Evolutionary conservation across 2,113 vertebrate species (phyloP).

Genomic region (Marcusenius ussheri): DNA sequence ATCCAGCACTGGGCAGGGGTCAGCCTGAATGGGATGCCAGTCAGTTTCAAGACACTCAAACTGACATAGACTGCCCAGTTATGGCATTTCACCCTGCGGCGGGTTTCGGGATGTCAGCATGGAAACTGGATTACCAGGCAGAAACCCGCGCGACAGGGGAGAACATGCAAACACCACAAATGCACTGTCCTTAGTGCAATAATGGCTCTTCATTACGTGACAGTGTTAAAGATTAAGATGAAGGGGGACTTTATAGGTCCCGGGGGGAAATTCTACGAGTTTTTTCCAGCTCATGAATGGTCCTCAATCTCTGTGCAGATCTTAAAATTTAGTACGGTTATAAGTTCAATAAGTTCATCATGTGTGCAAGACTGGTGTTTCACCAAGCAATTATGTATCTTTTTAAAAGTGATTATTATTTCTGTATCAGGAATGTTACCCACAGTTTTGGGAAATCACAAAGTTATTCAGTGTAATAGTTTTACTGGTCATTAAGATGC

Average conservation of each 20-base stretch:
- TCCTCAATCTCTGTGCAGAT: neutral
- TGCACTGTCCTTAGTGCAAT: neutral
- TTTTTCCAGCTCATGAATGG: neutral
- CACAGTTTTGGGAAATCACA: neutral
- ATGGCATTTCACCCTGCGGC: neutral
- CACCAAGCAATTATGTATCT: neutral
- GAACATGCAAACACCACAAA: neutral
- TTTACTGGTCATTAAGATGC: neutral
- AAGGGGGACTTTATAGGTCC: neutral
- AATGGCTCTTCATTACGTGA: neutral
- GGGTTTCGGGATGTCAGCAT: neutral
- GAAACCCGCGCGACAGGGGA: neutral
- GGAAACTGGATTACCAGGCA: neutral
- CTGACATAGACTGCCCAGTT: neutral
- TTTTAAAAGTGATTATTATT: neutral
- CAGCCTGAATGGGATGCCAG: neutral
- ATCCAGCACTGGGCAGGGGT: neutral
- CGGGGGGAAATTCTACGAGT: neutral
- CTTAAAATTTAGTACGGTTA: neutral
- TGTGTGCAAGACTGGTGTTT: neutral
- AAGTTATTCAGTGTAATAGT: neutral
- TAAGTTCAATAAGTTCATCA: neutral
- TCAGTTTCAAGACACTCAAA: neutral
- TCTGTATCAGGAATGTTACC: neutral
- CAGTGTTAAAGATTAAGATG: neutral